phyloP scores from a whole-genome alignment of 2,888 invertebrate species.

The Laothoe populi region DNA sequence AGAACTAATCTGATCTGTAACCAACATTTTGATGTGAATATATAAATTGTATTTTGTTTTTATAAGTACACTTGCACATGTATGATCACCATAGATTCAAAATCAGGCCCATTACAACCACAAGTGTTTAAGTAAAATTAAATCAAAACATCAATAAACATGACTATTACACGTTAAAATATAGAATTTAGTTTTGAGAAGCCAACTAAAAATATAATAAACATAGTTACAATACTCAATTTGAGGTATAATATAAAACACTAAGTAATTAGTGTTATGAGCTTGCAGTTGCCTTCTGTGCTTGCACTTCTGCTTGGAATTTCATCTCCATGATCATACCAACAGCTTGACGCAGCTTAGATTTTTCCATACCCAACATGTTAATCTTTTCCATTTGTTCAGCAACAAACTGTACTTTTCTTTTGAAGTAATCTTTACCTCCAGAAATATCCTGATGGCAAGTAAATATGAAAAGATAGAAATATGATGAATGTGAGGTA shows the following conservation, averaged over 20 bases:
- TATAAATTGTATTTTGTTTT: neutral
- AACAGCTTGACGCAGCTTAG: conserved; percentile 91
- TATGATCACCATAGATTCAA: neutral
- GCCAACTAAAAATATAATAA: conserved; percentile 16
- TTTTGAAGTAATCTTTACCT: conserved; percentile 96
- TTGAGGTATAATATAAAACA: neutral
- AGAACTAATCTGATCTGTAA: neutral
- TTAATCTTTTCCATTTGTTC: conserved; percentile 98
- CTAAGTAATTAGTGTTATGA: conserved; percentile 57
- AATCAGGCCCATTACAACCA: neutral
- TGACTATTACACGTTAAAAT: neutral
- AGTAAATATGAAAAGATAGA: neutral
- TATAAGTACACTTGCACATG: neutral
- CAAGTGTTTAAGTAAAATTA: too few relatives aligned
- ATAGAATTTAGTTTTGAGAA: conserved; percentile 24
- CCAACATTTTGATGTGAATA: neutral
- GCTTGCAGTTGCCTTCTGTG: conserved; percentile 60
- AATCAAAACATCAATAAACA: neutral
- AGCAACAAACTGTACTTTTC: conserved; percentile 95
- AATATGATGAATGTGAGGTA: too few relatives aligned
- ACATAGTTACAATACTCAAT: conserved; percentile 12
- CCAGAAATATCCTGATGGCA: conserved; percentile 87
- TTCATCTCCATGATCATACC: conserved; percentile 91
- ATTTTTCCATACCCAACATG: conserved; percentile 91
- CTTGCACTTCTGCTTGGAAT: conserved; percentile 81